Base-by-base conservation (phyloP, 1,140 invertebrate species). In the Rhagoletis pomonella region DNA sequence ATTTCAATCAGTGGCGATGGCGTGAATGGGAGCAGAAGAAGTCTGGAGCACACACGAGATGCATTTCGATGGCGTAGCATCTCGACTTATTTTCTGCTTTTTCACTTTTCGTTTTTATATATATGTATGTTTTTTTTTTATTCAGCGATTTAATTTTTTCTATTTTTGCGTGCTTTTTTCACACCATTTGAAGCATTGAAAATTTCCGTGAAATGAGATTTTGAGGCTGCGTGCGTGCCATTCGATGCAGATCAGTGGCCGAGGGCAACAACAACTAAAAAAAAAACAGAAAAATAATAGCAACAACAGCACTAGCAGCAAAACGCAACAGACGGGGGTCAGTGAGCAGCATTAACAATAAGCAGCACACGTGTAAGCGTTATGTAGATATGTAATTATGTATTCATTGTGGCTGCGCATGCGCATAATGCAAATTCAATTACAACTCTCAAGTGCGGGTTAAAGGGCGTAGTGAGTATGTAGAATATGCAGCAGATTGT, bases 131-230 rank as follows among this genome's bases (percentile, higher is more conserved):
- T 81, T 81, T 14, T n/a, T 9, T 55, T 81, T 81, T 81, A 55
- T 50, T 81, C 55, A 50, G 47, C 9, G 10, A 81, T n/a, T 47
- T 55, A n/a, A n/a, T 58, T 39, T 14, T 5, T 64, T 64, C 4
- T 64, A 64, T 29, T 67, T 67, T 67, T 19, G 55, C 19, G 73
- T n/a, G 5, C 19, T 81, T 55, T 55, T 55, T 81, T 81, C 73
- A 55, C 73, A 81, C 73, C 47, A 7, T 58, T 55, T 81, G 47
- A 58, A 12, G 12, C 73, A 81, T 55, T 81, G 73, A 50, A 55
- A 81, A 81, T 81, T 81, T 81, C 73, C 73, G 44, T 81, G 73
- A 81, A 81, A 81, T 58, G 73, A 81, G 73, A 55, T 81, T 81
- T 81, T 81, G 73, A 81, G 47, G 73, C 73, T 55, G 73, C 73